These are phyloP conservation scores for Ostrea edulis DNA, from an alignment of 1,140 invertebrate species.

Conservation along the genomic window DNA sequence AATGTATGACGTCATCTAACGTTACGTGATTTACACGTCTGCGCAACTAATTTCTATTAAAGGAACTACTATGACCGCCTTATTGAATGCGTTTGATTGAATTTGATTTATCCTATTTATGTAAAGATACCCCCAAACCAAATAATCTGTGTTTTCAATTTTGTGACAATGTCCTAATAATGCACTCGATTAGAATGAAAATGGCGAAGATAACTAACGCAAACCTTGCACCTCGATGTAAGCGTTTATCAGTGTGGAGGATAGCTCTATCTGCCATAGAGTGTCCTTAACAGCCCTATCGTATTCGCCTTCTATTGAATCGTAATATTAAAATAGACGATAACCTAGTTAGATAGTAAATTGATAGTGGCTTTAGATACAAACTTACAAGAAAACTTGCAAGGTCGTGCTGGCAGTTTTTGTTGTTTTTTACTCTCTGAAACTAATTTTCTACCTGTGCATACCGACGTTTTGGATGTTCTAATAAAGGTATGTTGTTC, in stretches of 20 bases:
- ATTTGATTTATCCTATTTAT: too few species aligned
- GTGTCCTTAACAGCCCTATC: slow-evolving; percentile 26
- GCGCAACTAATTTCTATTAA: too few species aligned
- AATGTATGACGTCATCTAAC: too few species aligned
- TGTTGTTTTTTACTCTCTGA: not conserved
- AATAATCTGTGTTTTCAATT: too few species aligned
- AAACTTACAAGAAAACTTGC: slow-evolving; percentile 23
- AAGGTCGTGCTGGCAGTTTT: not conserved
- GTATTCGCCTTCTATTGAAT: not conserved
- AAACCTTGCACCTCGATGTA: slow-evolving; percentile 19
- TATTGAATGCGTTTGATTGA: too few species aligned
- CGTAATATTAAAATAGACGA: slow-evolving; percentile 29
- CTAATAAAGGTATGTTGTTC: not conserved
- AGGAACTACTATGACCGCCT: too few species aligned
- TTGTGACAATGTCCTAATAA: not conserved
- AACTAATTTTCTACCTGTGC: not conserved
- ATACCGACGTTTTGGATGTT: not conserved
- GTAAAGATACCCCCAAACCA: too few species aligned
- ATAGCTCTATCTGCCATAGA: not conserved
- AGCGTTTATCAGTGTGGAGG: not conserved
- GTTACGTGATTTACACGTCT: too few species aligned
- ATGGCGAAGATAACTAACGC: too few species aligned
- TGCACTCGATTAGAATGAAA: not conserved
- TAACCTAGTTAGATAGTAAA: slow-evolving; percentile 20
- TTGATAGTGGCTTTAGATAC: not conserved